Conservation (phyloP, 2,888 invertebrate species). For the Mythimna impura region DNA sequence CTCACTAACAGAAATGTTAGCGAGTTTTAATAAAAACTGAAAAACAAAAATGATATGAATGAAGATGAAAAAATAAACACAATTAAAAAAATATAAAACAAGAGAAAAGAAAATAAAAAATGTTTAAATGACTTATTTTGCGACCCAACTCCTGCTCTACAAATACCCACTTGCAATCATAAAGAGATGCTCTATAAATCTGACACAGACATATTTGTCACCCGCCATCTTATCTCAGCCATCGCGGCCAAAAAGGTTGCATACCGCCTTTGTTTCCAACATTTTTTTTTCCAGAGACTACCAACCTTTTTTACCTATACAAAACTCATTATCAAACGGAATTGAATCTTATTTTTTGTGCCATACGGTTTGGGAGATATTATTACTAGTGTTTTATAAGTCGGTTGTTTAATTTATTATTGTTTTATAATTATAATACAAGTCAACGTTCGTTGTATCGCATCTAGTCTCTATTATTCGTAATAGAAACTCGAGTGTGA, state of each 20-base stretch:
- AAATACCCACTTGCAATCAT: constrained; percentile 36
- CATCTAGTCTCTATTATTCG: constrained; percentile 63
- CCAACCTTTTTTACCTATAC: constrained; percentile 12
- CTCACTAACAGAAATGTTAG: too few species aligned
- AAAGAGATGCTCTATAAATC: constrained; percentile 54
- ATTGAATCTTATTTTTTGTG: constrained; percentile 1
- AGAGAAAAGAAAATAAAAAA: not conserved
- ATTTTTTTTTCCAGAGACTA: constrained; percentile 24
- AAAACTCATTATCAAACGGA: not conserved
- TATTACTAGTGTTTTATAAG: not conserved
- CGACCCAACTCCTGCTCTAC: constrained; percentile 27
- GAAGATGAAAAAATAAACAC: too few species aligned
- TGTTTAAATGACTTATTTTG: not conserved
- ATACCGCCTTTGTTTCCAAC: constrained; percentile 64
- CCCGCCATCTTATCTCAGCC: constrained; percentile 66
- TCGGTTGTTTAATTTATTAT: constrained; percentile 59
- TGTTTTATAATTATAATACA: constrained; percentile 60
- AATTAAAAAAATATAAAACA: too few species aligned
- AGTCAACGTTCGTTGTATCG: constrained; percentile 68
- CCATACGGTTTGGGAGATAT: not conserved
- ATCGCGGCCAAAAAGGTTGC: constrained; percentile 67
- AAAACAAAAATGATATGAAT: not conserved
- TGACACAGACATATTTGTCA: constrained; percentile 54
- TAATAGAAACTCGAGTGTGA: constrained; percentile 60
- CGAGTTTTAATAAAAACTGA: not conserved